A percentile compares a stretch with the other conserved stretches of the same genome.
Conservation (phyloP, 2,797 vertebrate species). For the Acropternis orthonyx region DNA sequence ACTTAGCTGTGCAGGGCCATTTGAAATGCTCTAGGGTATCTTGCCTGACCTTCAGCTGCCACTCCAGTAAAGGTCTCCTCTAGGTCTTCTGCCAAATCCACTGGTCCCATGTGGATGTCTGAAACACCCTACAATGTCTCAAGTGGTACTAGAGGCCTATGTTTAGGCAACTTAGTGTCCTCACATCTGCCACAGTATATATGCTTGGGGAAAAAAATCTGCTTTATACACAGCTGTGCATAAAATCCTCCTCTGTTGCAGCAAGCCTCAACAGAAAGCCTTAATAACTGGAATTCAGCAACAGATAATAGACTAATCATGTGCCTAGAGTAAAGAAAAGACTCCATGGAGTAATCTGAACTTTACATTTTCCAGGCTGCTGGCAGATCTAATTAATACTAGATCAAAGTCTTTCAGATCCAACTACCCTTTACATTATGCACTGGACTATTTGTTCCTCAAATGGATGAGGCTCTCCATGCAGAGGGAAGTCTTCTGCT, state of each 20-base stretch:
- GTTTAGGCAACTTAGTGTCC: background rate
- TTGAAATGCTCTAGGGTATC: background rate
- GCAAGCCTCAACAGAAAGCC: background rate
- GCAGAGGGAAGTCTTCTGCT: background rate
- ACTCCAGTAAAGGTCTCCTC: background rate
- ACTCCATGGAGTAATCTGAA: background rate
- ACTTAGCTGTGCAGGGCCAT: background rate
- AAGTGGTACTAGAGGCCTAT: background rate
- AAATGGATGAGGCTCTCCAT: background rate
- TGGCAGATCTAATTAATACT: background rate
- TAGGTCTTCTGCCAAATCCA: background rate
- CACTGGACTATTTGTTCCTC: background rate
- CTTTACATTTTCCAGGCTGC: background rate
- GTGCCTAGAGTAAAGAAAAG: background rate
- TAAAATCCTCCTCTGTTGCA: background rate
- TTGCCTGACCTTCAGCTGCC: background rate
- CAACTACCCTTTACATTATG: background rate
- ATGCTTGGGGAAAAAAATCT: background rate
- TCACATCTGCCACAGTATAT: background rate
- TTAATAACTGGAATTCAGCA: background rate
- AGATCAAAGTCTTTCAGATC: background rate
- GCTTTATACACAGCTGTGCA: background rate
- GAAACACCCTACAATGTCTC: background rate
- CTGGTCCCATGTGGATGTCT: background rate
- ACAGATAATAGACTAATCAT: background rate